Conservation (phyloP, 2,797 vertebrate genomes). For the Chaetodon trifasciatus region DNA sequence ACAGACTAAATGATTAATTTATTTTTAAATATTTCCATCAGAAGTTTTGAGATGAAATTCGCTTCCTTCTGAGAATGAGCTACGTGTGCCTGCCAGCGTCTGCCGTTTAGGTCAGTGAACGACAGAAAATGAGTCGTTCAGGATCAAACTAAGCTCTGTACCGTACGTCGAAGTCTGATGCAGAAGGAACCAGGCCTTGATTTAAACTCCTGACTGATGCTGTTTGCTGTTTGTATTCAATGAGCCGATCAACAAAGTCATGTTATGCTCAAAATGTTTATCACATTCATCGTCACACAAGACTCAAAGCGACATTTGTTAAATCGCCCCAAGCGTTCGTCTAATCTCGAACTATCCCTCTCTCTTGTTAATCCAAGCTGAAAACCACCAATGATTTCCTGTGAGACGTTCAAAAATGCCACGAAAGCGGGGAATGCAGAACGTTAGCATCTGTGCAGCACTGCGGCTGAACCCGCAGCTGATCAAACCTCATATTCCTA, state of each 20-base stretch:
- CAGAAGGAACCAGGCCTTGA: background rate
- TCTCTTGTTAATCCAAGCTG: background rate
- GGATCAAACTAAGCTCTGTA: background rate
- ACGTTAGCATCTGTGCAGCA: background rate
- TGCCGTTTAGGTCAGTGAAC: background rate
- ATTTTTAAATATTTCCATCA: constrained; percentile 33
- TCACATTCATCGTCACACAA: too few species aligned
- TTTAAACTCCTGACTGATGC: too few species aligned
- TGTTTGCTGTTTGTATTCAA: too few species aligned
- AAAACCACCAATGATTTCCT: background rate
- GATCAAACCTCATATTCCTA: background rate
- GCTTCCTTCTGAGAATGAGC: background rate
- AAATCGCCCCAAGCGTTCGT: too few species aligned
- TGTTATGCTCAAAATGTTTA: too few species aligned
- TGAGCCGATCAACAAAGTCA: background rate
- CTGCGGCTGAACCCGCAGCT: background rate
- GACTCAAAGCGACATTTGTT: too few species aligned
- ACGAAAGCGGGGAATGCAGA: background rate
- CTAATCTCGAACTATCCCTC: too few species aligned
- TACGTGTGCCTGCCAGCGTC: background rate
- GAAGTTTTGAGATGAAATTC: constrained; percentile 8
- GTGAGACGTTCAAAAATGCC: background rate
- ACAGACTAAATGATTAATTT: background rate
- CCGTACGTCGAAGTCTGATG: too few species aligned
- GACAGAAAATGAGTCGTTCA: background rate